Base-by-base conservation (phyloP, 2,797 vertebrate species). In the Graptemys geographica region DNA sequence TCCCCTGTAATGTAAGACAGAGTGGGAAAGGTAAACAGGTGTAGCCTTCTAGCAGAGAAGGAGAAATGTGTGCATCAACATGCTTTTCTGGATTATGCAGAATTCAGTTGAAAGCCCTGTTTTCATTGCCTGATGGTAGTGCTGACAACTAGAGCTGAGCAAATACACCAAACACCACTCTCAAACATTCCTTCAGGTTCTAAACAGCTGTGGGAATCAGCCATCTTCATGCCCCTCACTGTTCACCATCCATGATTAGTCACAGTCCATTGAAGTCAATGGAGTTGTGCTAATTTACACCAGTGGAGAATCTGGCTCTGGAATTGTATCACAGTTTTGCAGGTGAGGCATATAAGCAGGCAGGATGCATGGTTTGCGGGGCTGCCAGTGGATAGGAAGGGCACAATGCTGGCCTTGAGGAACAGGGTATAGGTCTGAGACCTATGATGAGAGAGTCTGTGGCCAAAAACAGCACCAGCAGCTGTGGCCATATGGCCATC, bases 381-480 rank as follows among this genome's bases (percentile, higher is more conserved):
- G 12, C 74, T 49, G 74, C 74, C 74, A 49, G 44, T 8, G n/a
- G 15, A 18, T 78, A 44, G 25, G 44, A 49, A 78, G 44, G 15
- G 41, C 23, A 47, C 27, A 31, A 31, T 49, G 44, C 74, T 31
- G 8, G 74, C 27, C 47, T 78, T 28, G 12, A 78, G 74, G 27
- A 49, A 27, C 41, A 16, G 44, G 9, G 74, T 27, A 18, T 8
- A 8, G 27, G 74, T 28, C 74, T 49, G 44, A 78, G 74, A 49
- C 44, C 13, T 28, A 31, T 78, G 13, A 78, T 49, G 74, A 25
- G 37, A 78, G 21, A 72, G 88, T 82, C 7, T 33, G 53, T 11
- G 15, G 80, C 93, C 96, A 95, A 92, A 97, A 89, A 1, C 95
- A 96, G 82, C 96, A 90, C 84, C 57, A 94, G 84, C 96, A 96